Evolutionary conservation across 2,888 invertebrate genomes (phyloP).

Genomic region (Ischnura elegans): DNA sequence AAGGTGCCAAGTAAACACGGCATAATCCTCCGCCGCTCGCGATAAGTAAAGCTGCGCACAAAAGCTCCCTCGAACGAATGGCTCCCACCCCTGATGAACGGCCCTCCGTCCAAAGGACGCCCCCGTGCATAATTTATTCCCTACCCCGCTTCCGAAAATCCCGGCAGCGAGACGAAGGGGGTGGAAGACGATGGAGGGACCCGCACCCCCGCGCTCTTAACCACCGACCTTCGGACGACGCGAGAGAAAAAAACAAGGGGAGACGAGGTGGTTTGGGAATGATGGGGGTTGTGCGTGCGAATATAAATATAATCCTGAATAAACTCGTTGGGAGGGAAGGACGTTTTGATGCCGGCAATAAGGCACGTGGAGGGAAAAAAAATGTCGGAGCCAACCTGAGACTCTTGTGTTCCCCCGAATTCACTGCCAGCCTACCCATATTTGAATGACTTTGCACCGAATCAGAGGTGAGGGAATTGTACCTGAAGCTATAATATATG

Average conservation of each 20-base stretch:
- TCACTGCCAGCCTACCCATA: too few relatives aligned
- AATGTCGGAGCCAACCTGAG: too few relatives aligned
- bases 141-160: not conserved
- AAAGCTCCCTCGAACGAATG: not conserved
- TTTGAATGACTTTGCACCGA: too few relatives aligned
- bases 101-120: not conserved
- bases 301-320: not conserved
- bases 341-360: not conserved
- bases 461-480: too few relatives aligned
- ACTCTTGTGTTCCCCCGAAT: too few relatives aligned
- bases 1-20: not conserved
- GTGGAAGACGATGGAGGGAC: not conserved
- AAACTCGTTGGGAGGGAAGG: not conserved
- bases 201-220: not conserved
- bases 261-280: not conserved
- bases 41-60: slow-evolving; percentile 5
- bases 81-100: not conserved
- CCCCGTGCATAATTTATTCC: not conserved
- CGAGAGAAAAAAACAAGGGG: not conserved
- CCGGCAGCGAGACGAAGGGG: not conserved
- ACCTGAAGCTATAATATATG: too few relatives aligned
- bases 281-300: not conserved
- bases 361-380: too few relatives aligned
- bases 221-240: not conserved
- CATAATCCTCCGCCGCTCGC: not conserved